Percentiles rank a stretch among this genome's conserved stretches.
Conservation (phyloP, 2,888 invertebrate genomes). For the Xestia rhomboidea region DNA sequence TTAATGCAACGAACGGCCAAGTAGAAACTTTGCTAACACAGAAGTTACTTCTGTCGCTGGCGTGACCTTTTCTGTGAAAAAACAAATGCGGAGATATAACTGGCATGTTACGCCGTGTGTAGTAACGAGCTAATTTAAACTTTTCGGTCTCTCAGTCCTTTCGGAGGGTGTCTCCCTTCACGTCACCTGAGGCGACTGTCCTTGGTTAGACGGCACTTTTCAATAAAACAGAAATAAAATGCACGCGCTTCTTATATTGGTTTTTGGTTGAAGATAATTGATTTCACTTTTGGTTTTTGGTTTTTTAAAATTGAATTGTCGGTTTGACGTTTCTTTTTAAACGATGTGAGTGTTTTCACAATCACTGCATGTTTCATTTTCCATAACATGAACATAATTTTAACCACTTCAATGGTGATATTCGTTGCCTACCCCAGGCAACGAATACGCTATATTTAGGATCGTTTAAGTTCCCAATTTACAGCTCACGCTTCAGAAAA, state of each 20-base stretch:
- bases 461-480: neutral
- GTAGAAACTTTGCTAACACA: conserved; percentile 81
- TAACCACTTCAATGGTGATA: neutral
- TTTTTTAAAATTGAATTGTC: conserved; percentile 39
- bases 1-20: conserved; percentile 80
- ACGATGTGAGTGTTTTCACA: neutral
- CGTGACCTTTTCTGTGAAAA: conserved; percentile 88
- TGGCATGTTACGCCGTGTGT: conserved; percentile 85
- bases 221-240: conserved; percentile 82
- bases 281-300: conserved; percentile 40
- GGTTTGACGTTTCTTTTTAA: conserved; percentile 6
- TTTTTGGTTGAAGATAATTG: conserved; percentile 61
- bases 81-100: conserved; percentile 86
- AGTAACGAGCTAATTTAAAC: conserved; percentile 91
- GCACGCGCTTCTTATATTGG: conserved; percentile 67
- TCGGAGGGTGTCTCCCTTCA: conserved; percentile 80
- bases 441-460: neutral
- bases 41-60: conserved; percentile 77
- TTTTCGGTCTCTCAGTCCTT: conserved; percentile 86
- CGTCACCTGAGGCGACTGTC: conserved; percentile 87
- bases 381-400: neutral
- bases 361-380: neutral
- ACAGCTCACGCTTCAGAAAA: conserved; percentile 10
- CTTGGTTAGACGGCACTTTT: conserved; percentile 80
- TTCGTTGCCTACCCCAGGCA: no score